Conservation (phyloP, 2,797 vertebrate species). For the Helicolenus hilgendorfi region DNA sequence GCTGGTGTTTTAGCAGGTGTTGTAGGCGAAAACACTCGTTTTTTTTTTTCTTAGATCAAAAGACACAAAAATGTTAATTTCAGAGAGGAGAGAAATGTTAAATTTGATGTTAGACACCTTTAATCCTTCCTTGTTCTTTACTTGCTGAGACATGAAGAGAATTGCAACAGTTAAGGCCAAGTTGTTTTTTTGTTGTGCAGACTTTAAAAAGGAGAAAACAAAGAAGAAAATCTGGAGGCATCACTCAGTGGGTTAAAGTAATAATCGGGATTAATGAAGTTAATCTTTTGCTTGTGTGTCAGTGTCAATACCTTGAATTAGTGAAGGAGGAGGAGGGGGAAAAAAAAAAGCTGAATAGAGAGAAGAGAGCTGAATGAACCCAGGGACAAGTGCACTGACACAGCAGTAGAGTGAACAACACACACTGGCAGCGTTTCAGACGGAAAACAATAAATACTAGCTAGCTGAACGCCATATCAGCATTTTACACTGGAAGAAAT, state of each 20-base stretch:
- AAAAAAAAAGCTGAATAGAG: constrained; percentile 27
- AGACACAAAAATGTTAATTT: constrained; percentile 64
- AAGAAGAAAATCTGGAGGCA: constrained; percentile 31
- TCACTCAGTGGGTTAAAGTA: constrained; percentile 85
- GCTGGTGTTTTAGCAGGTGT: constrained; percentile 61
- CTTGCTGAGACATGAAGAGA: constrained; percentile 53
- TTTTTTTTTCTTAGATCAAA: constrained; percentile 58
- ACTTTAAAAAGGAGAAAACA: constrained; percentile 8
- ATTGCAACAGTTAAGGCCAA: constrained; percentile 55
- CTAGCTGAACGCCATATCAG: constrained; percentile 64
- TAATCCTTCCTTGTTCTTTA: constrained; percentile 55
- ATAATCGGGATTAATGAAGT: constrained; percentile 85
- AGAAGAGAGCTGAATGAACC: constrained; percentile 60
- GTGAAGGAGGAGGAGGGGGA: constrained; percentile 54
- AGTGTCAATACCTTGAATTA: constrained; percentile 85
- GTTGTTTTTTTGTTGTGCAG: constrained; percentile 54
- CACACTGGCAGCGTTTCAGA: constrained; percentile 70
- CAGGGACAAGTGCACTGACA: constrained; percentile 53
- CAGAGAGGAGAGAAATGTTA: constrained; percentile 57
- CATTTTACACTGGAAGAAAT: constrained; percentile 63
- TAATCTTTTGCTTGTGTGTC: constrained; percentile 85
- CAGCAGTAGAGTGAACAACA: constrained; percentile 58
- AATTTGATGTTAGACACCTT: constrained; percentile 71
- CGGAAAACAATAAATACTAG: constrained; percentile 65
- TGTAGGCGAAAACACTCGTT: neutral